A percentile compares a stretch with the other conserved stretches of the same genome.
phyloP scores from a whole-genome alignment of 2,888 invertebrate genomes.

The Phytoseiulus persimilis region DNA sequence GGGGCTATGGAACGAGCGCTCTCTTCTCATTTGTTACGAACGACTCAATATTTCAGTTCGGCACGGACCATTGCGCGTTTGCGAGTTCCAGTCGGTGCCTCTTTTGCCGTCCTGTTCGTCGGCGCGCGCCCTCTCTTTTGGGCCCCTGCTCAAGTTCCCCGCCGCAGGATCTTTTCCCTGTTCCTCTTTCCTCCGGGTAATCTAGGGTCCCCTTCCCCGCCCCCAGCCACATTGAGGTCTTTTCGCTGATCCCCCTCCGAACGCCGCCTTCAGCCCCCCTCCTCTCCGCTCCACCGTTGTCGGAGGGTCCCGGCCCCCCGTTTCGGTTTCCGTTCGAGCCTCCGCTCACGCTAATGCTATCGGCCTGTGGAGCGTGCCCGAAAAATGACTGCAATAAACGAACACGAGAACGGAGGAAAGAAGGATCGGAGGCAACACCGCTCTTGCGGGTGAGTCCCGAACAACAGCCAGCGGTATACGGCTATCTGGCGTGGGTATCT shows the following conservation, averaged over 20 bases:
- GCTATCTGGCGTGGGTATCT: background rate
- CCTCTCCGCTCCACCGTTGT: background rate
- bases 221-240: too few species aligned
- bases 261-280: background rate
- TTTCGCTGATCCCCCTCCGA: too few species aligned
- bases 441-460: background rate
- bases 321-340: background rate
- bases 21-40: background rate
- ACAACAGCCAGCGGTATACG: background rate
- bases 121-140: background rate
- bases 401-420: background rate
- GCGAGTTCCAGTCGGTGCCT: background rate
- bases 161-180: background rate
- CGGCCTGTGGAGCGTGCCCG: background rate
- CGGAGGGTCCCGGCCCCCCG: too few species aligned
- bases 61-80: background rate
- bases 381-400: slow-evolving; percentile 5
- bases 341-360: background rate
- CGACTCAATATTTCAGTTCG: background rate
- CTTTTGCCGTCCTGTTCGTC: background rate
- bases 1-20: background rate
- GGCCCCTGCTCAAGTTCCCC: background rate
- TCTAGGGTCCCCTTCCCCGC: background rate
- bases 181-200: background rate
- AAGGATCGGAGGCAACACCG: background rate